phyloP scores from a whole-genome alignment of 2,113 vertebrate genomes.

The Bufo gargarizans region DNA sequence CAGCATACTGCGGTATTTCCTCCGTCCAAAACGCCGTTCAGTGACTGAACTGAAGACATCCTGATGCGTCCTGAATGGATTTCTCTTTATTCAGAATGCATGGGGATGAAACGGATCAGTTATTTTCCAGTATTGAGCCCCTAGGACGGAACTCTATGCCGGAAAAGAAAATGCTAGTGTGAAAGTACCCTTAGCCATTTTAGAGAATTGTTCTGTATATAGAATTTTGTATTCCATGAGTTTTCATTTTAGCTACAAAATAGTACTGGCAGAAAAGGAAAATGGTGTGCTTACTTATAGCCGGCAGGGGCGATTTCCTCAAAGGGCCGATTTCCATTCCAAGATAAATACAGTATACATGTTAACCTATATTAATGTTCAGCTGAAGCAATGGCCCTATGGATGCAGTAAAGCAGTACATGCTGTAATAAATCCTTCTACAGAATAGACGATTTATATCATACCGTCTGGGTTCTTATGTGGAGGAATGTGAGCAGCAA shows the following conservation, averaged over 20 bases:
- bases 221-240: background rate
- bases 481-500: constrained; percentile 26
- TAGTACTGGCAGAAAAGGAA: background rate
- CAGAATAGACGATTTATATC: constrained; percentile 43
- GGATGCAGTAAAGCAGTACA: background rate
- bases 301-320: background rate
- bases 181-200: background rate
- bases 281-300: background rate
- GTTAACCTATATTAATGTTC: background rate
- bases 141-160: too few relatives aligned
- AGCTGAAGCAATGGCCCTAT: background rate
- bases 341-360: background rate
- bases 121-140: too few relatives aligned
- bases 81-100: too few relatives aligned
- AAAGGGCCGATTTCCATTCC: background rate
- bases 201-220: background rate
- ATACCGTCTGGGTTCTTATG: background rate
- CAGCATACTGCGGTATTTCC: too few relatives aligned
- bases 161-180: too few relatives aligned
- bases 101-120: too few relatives aligned
- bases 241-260: background rate
- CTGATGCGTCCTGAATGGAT: too few relatives aligned
- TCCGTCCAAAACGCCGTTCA: too few relatives aligned
- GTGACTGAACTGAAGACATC: too few relatives aligned
- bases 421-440: constrained; percentile 25